A percentile compares a stretch with the other conserved stretches of the same genome.
These are phyloP conservation scores for Hypsopygia costalis DNA, from an alignment of 2,888 invertebrate species.

Conservation along the genomic window DNA sequence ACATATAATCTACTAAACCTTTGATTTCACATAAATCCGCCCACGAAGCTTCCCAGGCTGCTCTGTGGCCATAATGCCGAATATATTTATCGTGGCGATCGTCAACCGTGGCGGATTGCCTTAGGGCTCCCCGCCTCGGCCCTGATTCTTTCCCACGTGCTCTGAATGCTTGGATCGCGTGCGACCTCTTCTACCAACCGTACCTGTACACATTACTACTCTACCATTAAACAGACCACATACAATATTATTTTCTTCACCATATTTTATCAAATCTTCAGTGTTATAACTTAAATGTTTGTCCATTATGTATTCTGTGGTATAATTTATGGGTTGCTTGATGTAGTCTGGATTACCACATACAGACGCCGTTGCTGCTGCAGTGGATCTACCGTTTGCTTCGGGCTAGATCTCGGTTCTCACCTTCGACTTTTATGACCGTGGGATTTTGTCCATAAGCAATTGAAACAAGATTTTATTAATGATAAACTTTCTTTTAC, in stretches of 20 bases:
- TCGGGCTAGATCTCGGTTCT: slow-evolving; percentile 66
- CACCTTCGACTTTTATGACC: slow-evolving; percentile 67
- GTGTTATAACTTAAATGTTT: slow-evolving; percentile 26
- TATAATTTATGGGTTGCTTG: slow-evolving; percentile 29
- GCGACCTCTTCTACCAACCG: slow-evolving; percentile 64
- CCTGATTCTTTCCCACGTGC: slow-evolving; percentile 73
- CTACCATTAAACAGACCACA: slow-evolving; percentile 31
- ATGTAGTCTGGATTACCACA: slow-evolving; percentile 39
- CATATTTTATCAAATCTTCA: slow-evolving; percentile 26
- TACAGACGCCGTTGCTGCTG: slow-evolving; percentile 62
- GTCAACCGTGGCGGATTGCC: slow-evolving; percentile 73
- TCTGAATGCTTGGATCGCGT: slow-evolving; percentile 77
- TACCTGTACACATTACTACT: slow-evolving; percentile 45
- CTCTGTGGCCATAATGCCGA: slow-evolving; percentile 67
- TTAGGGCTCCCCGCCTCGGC: slow-evolving; percentile 63
- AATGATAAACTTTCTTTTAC: slow-evolving; percentile 39
- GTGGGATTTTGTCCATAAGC: slow-evolving; percentile 59
- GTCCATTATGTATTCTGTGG: slow-evolving; percentile 42
- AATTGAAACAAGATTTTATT: slow-evolving; percentile 43
- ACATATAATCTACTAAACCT: slow-evolving; percentile 8
- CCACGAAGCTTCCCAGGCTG: slow-evolving; percentile 27
- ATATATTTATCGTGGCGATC: slow-evolving; percentile 75
- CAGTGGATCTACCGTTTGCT: slow-evolving; percentile 77
- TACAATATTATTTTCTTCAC: slow-evolving; percentile 20
- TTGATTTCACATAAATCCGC: slow-evolving; percentile 22